Evolutionary conservation across 2,888 invertebrate species (phyloP), one percentile per base, ranked within the genome.

Genomic region (Agrochola macilenta): DNA sequence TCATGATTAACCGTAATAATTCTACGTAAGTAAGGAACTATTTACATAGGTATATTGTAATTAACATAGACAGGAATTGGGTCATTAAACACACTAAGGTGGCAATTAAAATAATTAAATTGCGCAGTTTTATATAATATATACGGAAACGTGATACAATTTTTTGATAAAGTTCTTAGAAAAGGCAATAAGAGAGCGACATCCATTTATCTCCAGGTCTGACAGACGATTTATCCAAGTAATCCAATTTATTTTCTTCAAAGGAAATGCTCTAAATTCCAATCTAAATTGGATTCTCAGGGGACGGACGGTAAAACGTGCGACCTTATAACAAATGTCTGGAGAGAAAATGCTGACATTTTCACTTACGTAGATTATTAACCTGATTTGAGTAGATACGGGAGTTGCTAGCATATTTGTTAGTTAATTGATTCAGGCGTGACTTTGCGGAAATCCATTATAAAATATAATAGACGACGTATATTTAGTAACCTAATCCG

Each of bases 201-300:
- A 49, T 54, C 49, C 8, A 73, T 74, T 58, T 57, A 80, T 65
- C 35, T 72, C 9, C 52, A 17, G 39, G n/a, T 58, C 35, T 61
- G 57, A 68, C 46, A 35, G 64, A 26, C 63, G 58, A 63, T 65
- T 71, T 71, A 39, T 68, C 23, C 35, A 20, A 12, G 66, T 57
- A 84, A 81, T 75, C 49, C 57, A 84, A 84, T 84, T 75, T 81
- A 75, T 63, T 82, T 79, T 54, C 58, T 43, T 39, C 61, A 72
- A 78, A 60, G 43, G 68, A 71, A 76, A 70, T 58, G 58, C 65
- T 72, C 30, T 57, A 70, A 77, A 84, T 78, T 82, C 68, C 69
- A 49, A 69, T 78, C 72, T 52, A 57, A 82, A 84, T 82, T 81
- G 69, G 52, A 75, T 69, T 80, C 73, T 52, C 65, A 52, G 20